phyloP scores from a whole-genome alignment of 2,113 vertebrate genomes.

The Peromyscus californicus region DNA sequence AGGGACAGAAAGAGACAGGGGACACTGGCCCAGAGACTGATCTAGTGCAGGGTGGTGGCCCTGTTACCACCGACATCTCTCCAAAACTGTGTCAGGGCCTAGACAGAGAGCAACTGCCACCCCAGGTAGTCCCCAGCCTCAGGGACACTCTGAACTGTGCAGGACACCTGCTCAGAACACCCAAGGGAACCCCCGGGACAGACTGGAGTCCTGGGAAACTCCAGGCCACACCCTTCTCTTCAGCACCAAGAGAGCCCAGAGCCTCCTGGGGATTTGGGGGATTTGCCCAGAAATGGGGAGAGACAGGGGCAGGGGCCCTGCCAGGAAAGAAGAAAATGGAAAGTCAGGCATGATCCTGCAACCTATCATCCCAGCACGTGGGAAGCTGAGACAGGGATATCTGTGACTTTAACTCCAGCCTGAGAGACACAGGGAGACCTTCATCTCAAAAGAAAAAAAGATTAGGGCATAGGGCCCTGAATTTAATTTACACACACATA shows the following conservation, averaged over 20 bases:
- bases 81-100: background rate
- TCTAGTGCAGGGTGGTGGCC: background rate
- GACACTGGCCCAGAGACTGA: background rate
- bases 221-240: background rate
- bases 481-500: too few species aligned
- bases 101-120: background rate
- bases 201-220: background rate
- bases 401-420: background rate
- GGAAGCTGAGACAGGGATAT: background rate
- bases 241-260: background rate
- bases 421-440: too few species aligned
- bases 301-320: background rate
- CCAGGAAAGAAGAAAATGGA: background rate
- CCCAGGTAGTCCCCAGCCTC: background rate
- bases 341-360: background rate
- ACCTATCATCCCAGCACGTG: background rate
- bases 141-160: background rate
- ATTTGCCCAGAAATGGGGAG: background rate
- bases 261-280: conserved; percentile 17
- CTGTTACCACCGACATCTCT: background rate
- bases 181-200: background rate
- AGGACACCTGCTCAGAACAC: background rate
- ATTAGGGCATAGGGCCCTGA: too few species aligned
- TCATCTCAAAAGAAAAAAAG: too few species aligned
- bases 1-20: background rate